Base-by-base conservation (phyloP, 2,888 invertebrate species). In the Dastarcus helophoroides region DNA sequence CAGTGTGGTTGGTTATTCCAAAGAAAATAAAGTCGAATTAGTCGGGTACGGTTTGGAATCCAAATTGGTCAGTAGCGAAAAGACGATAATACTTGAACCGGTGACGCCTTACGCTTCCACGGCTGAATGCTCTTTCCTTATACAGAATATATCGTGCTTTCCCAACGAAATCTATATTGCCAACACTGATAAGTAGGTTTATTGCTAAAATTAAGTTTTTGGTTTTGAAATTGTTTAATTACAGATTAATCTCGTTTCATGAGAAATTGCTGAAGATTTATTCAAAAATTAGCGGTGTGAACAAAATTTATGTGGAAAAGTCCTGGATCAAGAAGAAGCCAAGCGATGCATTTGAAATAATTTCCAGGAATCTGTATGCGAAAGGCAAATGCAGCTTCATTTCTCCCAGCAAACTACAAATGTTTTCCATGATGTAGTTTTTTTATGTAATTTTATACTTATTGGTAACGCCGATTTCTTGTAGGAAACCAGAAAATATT, bases 151-250 rank as follows among this genome's bases (percentile, higher is more conserved):
- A 1, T 74, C 74, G 36, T 54, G 64, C 3, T 74, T 73, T 54
- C 74, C 79, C 0, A 63, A 81, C 11, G 80, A 81, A 56, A 62
- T 79, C 26, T 76, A 73, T 48, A 72, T 78, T 54, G 61, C 74
- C 10, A 78, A 81, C 52, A 71, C 69, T 48, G 78, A 81, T 51
- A 51, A 58, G 76, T 76, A 61, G 65, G 64, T 55, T 14, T 8
- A 11, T 25, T 19, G 6, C 7, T 17, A 21, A 16, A 15, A 22
- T 6, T 19, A n/a, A 6, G n/a, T n/a, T 19, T 19, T 7, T 19
- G n/a, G 7, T 7, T 19, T 7, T 6, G 6, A 19, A 19, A 6
- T 6, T 19, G 6, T 6, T 19, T 19, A 7, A 17, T 32, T 24
- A 4, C 11, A 33, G 33, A 6, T 14, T 22, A 19, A 12, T 26